Conservation (phyloP, 2,888 invertebrate species). For the Hyalella azteca region DNA sequence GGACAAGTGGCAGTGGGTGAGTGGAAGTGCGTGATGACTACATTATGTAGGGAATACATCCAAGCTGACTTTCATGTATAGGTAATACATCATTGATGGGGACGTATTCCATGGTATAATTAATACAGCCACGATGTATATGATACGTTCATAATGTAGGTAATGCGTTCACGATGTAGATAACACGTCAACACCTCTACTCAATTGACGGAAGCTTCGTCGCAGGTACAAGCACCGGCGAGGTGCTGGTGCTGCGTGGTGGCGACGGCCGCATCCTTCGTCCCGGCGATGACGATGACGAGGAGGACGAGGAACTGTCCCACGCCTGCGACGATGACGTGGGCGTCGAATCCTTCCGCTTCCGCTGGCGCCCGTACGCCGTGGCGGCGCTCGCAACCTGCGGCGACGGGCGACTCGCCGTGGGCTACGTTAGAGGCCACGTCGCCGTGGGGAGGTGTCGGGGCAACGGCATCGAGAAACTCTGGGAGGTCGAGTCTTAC, state of each 20-base stretch:
- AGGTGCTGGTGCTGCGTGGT: conserved; percentile 41
- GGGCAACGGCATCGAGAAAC: conserved; percentile 59
- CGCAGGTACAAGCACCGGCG: conserved; percentile 43
- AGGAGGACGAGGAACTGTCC: neutral
- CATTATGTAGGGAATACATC: no score
- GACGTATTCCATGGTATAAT: no score
- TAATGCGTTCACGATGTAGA: no score
- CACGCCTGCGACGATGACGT: neutral
- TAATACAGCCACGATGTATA: no score
- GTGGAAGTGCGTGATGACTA: no score
- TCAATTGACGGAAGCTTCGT: no score
- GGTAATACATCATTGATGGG: no score
- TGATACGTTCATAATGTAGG: no score
- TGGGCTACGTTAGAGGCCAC: conserved; percentile 62
- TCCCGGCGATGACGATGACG: neutral
- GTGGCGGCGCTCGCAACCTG: conserved; percentile 49
- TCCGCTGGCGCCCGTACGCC: conserved; percentile 45
- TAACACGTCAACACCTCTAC: no score
- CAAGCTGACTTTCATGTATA: no score
- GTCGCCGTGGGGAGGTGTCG: conserved; percentile 61
- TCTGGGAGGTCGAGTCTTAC: conserved; percentile 59
- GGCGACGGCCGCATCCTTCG: conserved; percentile 19
- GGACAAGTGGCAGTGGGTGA: conserved; percentile 47
- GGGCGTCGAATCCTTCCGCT: neutral
- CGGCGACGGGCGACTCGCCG: conserved; percentile 41